Conservation (phyloP, 1,140 invertebrate species). For the Planococcus citri region DNA sequence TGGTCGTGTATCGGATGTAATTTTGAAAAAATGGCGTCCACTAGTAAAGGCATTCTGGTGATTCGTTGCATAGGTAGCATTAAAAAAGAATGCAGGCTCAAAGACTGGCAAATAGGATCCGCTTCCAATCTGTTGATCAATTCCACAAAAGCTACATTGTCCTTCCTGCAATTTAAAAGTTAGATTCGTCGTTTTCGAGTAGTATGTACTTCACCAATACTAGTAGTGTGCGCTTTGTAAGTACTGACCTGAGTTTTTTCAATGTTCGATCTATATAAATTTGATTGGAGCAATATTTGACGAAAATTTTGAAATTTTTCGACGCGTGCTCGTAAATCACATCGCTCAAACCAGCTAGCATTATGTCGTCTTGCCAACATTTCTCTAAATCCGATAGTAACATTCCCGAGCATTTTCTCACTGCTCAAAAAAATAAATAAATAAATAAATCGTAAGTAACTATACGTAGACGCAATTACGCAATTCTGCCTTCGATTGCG, state of each 20-base stretch:
- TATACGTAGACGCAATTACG: too few relatives aligned
- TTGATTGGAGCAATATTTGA: conserved; percentile 88
- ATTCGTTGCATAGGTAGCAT: conserved; percentile 96
- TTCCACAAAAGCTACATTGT: conserved; percentile 50
- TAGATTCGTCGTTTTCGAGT: too few relatives aligned
- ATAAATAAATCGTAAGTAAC: too few relatives aligned
- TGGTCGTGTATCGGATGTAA: conserved; percentile 46
- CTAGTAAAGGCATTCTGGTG: conserved; percentile 76
- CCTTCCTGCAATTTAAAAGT: too few relatives aligned
- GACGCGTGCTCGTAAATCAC: conserved; percentile 65
- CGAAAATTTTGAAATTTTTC: conserved; percentile 69
- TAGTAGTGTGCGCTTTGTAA: too few relatives aligned
- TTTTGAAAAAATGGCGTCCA: conserved; percentile 79
- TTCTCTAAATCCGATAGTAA: conserved; percentile 75
- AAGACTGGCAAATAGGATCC: conserved; percentile 68
- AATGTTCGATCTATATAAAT: conserved; percentile 69
- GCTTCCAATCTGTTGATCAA: conserved; percentile 59
- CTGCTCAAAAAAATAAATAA: too few relatives aligned
- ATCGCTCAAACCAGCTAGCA: conserved; percentile 68
- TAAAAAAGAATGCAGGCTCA: conserved; percentile 83
- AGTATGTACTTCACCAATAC: too few relatives aligned
- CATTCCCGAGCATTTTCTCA: conserved; percentile 62
- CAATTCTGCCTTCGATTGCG: too few relatives aligned
- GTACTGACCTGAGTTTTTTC: conserved; percentile 53
- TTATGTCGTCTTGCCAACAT: conserved; percentile 78